Base-by-base conservation (phyloP, 2,797 vertebrate species). In the Mormyrus proboscirostris region DNA sequence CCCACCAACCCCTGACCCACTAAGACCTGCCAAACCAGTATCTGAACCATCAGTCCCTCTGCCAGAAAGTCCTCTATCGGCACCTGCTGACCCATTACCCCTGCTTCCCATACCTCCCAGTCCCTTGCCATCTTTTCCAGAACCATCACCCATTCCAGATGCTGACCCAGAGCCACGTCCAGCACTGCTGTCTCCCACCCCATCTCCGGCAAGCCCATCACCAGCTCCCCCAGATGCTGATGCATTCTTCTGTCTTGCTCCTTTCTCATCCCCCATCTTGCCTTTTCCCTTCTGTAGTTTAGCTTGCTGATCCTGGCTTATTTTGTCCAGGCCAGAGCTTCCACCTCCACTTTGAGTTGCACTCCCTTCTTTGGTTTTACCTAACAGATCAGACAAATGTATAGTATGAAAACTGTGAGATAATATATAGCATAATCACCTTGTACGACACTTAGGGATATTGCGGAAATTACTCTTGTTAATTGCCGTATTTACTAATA, bases 291-390 rank as follows among this genome's bases (percentile, higher is more conserved):
- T 92, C 88, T 91, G 91, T 87, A 92, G 88, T 84, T 92, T 92
- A 16, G 91, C 76, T 19, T 92, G 87, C 79, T 93, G 85, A 82
- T 93, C 92, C 88, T 88, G 16, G 7, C 90, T 90, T 19, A 91
- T 88, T 90, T 91, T 92, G 47, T 41, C 91, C 86, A 90, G 76
- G 19, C 91, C 92, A 51, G 90, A 91, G 44, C 92, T 89, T 65
- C 33, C 83, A 84, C 44, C 59, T 65, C 33, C 86, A 84, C 44
- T 57, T 87, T 89, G 88, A 19, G 51, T n/a, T 53, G 59, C 38
- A 2, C 73, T 53, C 92, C 92, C 73, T 79, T 16, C 73, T 69
- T 69, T 38, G 65, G 3, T 53, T 92, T 95, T 96, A 16, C 94
- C 95, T 95, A 86, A 69, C 91, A 86, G 19, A 62, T 62, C n/a